These are phyloP conservation scores for Paelopatides confundens DNA, from an alignment of 53 echinoderm and acorn worm species.

Conservation along the genomic window DNA sequence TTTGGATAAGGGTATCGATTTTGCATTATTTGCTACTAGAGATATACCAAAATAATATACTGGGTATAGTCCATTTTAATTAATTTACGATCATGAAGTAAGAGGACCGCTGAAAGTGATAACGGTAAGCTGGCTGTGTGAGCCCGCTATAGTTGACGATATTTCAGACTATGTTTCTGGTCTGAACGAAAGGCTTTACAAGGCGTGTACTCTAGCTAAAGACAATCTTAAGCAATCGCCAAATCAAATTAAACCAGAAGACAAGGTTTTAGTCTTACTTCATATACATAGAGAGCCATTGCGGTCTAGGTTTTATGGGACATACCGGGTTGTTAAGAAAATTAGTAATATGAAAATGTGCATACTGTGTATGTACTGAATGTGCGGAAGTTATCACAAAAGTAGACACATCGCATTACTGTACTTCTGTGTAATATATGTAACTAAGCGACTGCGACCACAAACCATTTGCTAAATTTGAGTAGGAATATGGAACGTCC, in stretches of 20 bases:
- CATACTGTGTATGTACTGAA: too few species aligned
- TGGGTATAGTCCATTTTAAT: slow-evolving; percentile 30
- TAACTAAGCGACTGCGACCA: too few species aligned
- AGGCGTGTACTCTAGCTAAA: not conserved
- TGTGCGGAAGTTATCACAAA: too few species aligned
- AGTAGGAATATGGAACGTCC: too few species aligned
- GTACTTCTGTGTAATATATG: too few species aligned
- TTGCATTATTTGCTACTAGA: slow-evolving; percentile 42
- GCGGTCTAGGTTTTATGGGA: too few species aligned
- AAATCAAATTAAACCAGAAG: not conserved
- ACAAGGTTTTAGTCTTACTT: too few species aligned
- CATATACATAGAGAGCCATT: too few species aligned
- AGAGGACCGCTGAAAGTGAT: slow-evolving; percentile 11
- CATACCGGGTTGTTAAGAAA: too few species aligned
- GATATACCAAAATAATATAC: slow-evolving; percentile 34
- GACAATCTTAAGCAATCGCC: not conserved
- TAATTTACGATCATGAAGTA: slow-evolving; percentile 14
- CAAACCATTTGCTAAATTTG: too few species aligned
- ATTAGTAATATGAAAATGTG: too few species aligned
- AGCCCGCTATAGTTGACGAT: not conserved
- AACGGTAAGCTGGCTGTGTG: not conserved
- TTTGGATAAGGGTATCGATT: slow-evolving; percentile 49
- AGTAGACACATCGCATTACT: too few species aligned
- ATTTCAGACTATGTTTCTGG: not conserved
- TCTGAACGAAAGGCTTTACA: not conserved